Base-by-base conservation (phyloP, 2,797 vertebrate genomes). In the Sitta carolinensis region DNA sequence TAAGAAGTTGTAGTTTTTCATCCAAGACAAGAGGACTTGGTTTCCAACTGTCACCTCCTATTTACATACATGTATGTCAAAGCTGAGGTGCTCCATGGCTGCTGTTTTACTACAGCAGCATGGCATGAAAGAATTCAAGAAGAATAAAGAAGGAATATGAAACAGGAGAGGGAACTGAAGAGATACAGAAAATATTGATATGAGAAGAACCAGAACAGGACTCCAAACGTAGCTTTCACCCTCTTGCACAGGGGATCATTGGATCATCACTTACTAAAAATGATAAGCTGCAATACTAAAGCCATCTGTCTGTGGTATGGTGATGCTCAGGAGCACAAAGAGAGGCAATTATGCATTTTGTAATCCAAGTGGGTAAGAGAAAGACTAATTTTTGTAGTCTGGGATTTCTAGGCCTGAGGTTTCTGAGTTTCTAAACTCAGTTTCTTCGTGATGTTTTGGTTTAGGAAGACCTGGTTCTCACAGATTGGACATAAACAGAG, bases 261-360 rank as follows among this genome's bases (percentile, higher is more conserved):
- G 92, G 42, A 77, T 90, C n/a, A 76, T 69, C 42, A 22, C 32
- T 84, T 93, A 68, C 32, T 88, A 84, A 93, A 91, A 88, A 74
- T 22, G 2, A 83, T 87, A 32, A 77, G 36, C 32, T 84, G 66
- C 55, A 79, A 81, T 92, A 86, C 22, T 84, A 29, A 86, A 90
- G 81, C 40, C 73, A 9, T 57, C 59, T 79, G 22, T 75, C 62
- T 86, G 23, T 84, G 75, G 27, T 55, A 51, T 17, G 27, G 42
- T 64, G 61, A 74, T 64, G 43, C 25, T 61, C 61, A 77, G 64
- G 93, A 94, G 63, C 47, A 40, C 29, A 81, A 69, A 84, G 52
- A 62, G 14, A 89, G 18, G 59, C 19, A 69, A 26, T 55, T 83
- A 45, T 2, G 5, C 7, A 27, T 67, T 30, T 68, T 75, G 9